A percentile compares a stretch with the other conserved stretches of the same genome.
These are phyloP conservation scores for Digitonthophagus gazella DNA, from an alignment of 2,888 invertebrate genomes.

Conservation along the genomic window DNA sequence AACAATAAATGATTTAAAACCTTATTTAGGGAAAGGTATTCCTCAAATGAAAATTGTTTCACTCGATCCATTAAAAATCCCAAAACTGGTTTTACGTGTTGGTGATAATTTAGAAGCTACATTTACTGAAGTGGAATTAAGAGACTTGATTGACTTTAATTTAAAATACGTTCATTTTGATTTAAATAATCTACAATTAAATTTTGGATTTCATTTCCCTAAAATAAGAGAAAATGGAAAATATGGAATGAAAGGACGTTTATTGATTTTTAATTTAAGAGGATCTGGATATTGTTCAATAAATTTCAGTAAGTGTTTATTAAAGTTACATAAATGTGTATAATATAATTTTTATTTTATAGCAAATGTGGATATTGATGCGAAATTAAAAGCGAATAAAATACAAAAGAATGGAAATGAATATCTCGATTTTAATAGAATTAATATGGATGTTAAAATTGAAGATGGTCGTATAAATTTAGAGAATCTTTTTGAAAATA, in stretches of 20 bases:
- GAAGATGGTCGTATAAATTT: constrained; percentile 32
- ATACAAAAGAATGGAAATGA: constrained; percentile 17
- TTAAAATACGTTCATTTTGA: constrained; percentile 41
- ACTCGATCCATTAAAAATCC: constrained; percentile 50
- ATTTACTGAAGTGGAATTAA: constrained; percentile 45
- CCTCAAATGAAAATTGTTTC: constrained; percentile 49
- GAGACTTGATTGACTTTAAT: constrained; percentile 53
- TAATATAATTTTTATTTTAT: constrained; percentile 27
- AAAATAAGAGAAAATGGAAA: constrained; percentile 34
- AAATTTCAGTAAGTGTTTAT: constrained; percentile 51
- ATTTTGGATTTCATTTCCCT: constrained; percentile 46
- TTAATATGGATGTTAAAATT: constrained; percentile 30
- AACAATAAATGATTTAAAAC: constrained; percentile 46
- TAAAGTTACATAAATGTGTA: too few species aligned
- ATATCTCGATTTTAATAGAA: constrained; percentile 24
- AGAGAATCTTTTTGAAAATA: constrained; percentile 36
- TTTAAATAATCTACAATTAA: constrained; percentile 45
- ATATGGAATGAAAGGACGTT: constrained; percentile 52
- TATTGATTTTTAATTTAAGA: constrained; percentile 51
- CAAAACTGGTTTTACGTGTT: constrained; percentile 33
- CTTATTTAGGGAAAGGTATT: constrained; percentile 49
- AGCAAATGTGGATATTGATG: constrained; percentile 49
- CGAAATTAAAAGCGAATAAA: constrained; percentile 31
- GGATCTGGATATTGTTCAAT: constrained; percentile 51
- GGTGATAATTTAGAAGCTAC: background rate